Percentiles rank a stretch among this genome's conserved stretches.
Conservation (phyloP, 2,113 vertebrate genomes). For the Rana temporaria region DNA sequence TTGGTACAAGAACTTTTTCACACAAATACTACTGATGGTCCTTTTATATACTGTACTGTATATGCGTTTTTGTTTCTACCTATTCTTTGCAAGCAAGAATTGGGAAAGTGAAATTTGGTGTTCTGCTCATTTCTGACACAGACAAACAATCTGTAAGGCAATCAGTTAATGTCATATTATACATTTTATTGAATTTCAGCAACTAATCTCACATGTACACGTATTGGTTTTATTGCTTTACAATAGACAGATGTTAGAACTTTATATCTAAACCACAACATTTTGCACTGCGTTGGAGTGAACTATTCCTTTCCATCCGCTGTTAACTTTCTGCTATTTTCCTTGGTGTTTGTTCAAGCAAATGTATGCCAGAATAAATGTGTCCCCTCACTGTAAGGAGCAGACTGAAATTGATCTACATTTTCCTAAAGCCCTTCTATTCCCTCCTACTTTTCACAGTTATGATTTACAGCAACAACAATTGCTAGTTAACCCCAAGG, state of each 20-base stretch:
- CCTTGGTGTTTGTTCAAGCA: slow-evolving; percentile 33
- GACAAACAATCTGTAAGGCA: too few species aligned
- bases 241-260: not conserved
- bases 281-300: not conserved
- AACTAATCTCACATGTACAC: not conserved
- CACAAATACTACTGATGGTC: too few species aligned
- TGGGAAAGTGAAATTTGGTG: too few species aligned
- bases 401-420: slow-evolving; percentile 39
- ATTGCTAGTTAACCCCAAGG: not conserved
- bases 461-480: slow-evolving; percentile 17
- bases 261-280: not conserved
- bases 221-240: not conserved
- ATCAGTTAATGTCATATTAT: not conserved
- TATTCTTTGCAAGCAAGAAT: too few species aligned
- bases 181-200: not conserved
- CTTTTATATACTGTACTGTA: too few species aligned
- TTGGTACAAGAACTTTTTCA: too few species aligned
- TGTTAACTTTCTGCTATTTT: slow-evolving; percentile 26
- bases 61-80: too few species aligned
- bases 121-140: too few species aligned
- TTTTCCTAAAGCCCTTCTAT: not conserved
- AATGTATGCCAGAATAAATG: slow-evolving; percentile 33
- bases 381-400: slow-evolving; percentile 6
- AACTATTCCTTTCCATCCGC: slow-evolving; percentile 12
- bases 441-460: slow-evolving; percentile 28